Conservation (phyloP, 2,888 invertebrate genomes). For the Tenthredo amoena region DNA sequence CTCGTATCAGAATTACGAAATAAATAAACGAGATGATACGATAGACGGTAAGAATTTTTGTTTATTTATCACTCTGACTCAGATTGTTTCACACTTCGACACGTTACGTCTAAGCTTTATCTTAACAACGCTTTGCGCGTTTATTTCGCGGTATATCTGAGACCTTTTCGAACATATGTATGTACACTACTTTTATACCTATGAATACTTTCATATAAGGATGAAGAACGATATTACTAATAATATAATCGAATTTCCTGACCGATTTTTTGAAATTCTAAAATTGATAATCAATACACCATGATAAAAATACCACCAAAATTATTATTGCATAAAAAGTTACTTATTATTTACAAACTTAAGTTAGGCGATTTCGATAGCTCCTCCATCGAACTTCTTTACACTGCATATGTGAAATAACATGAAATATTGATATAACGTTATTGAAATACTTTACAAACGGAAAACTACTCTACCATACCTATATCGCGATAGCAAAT, state of each 20-base stretch:
- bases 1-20: not conserved
- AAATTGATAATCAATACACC: not conserved
- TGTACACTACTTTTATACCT: not conserved
- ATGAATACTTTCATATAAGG: not conserved
- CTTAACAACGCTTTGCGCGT: not conserved
- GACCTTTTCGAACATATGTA: not conserved
- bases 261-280: not conserved
- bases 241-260: not conserved
- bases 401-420: not conserved
- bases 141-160: not conserved
- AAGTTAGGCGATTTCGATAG: not conserved
- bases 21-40: not conserved
- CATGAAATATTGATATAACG: not conserved
- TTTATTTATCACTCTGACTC: conserved; percentile 36
- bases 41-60: conserved; percentile 9
- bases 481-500: not conserved
- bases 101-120: not conserved
- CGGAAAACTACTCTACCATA: not conserved
- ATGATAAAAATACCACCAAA: not conserved
- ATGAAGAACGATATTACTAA: not conserved
- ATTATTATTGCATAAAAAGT: conserved; percentile 6
- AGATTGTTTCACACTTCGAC: conserved; percentile 16
- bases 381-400: not conserved
- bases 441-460: conserved; percentile 19
- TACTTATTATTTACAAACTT: conserved; percentile 32